Percentiles rank a stretch among this genome's conserved stretches.
Evolutionary conservation across 64 coral and sea anemone species (phyloP).

Genomic region (Stylophora pistillata): DNA sequence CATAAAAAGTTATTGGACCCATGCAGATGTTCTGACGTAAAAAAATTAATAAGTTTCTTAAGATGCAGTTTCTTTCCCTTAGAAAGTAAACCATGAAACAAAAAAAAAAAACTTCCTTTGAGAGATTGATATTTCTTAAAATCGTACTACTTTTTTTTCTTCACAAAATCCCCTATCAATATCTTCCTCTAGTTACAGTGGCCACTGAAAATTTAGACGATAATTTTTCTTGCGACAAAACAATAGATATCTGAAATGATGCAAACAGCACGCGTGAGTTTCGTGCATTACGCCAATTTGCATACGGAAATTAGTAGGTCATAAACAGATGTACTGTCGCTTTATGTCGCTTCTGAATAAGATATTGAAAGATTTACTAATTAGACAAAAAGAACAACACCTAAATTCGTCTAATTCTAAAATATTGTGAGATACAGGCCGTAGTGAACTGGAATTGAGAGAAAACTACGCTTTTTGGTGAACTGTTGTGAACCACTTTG

Average conservation of each 20-base stretch:
- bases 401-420: constrained; percentile 1
- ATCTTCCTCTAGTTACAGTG: background rate
- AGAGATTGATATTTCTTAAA: no score
- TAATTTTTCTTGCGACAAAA: background rate
- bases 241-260: background rate
- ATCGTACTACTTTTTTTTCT: no score
- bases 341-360: constrained; percentile 1
- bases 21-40: background rate
- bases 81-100: no score
- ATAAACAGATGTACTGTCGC: no score
- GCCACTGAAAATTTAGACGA: background rate
- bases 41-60: no score
- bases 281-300: background rate
- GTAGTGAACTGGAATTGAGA: background rate
- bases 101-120: no score
- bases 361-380: background rate
- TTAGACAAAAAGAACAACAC: constrained; percentile 20
- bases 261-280: background rate
- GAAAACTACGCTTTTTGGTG: background rate
- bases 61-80: no score
- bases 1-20: background rate
- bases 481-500: background rate
- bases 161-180: no score
- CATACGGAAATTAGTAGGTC: constrained; percentile 10
- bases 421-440: background rate